Base-by-base conservation (phyloP, 2,888 invertebrate genomes). In the Desoria tigrina region DNA sequence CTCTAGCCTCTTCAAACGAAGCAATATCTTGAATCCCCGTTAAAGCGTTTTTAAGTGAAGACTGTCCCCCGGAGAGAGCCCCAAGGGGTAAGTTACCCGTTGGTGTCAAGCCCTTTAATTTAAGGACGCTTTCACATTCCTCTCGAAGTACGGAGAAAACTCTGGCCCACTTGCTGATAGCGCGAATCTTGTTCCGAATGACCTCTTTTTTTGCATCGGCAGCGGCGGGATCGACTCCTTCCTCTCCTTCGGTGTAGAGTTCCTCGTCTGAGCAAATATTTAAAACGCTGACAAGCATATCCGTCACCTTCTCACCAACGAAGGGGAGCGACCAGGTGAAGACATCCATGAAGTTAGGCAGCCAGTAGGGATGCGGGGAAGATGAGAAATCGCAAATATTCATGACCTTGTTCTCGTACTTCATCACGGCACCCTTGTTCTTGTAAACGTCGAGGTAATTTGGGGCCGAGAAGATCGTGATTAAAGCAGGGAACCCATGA, bases 181-280 rank as follows among this genome's bases (percentile, higher is more conserved):
- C 21, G 16, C 23, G 23, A 18, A 50, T 27, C 21, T 50, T 50
- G 6, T 24, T 26, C 1, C 50, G 50, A 50, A 50, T 50, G 14
- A 27, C 24, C 50, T 50, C 50, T 27, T 26, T 50, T 7, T 27
- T 50, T 50, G 24, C 50, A 2, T 50, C 50, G 1, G 50, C 24
- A 3, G 27, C 1, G 27, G 24, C 27, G 21, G 96, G 96, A 88
- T 96, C 96, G 81, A 94, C 88, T 77, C 90, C 92, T 82, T 97
- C 97, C 81, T 97, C 97, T 76, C 92, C 93, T 79, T 96, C 96
- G 68, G 91, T 87, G 86, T 93, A 91, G 72, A 99, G 86, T 83
- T 99, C 98, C 84, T 99, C 98, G 84, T 99, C 98, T 76, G 98
- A 97, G 83, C 98, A 99, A 81, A 99, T 99, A 85, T 55, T 55